Evolutionary conservation across 2,888 invertebrate genomes (phyloP), one percentile per base, ranked within the genome.

Genomic region (Watsonalla cultraria): DNA sequence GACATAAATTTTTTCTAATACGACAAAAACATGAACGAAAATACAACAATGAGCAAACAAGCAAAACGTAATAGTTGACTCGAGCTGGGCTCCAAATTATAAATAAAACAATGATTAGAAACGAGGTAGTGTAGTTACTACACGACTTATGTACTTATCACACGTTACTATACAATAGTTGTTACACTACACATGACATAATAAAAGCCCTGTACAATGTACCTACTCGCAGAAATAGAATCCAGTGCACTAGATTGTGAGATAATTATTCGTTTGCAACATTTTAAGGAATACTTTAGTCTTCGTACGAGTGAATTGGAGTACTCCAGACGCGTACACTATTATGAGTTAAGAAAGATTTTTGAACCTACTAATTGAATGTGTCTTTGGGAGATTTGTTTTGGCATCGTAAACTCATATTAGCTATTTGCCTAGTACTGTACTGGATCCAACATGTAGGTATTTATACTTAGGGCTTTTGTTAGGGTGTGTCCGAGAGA

Each of bases 81-180:
- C 24, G 24, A 90, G 89, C 88, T 87, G 83, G 64, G 90, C 90
- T 87, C 89, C 71, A 66, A 71, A 75, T 68, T 71, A 63, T 65
- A 77, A 80, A 78, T 70, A 69, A 42, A 42, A 8, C 42, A 69
- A 72, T 65, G 67, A 76, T 72, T 76, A 79, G 74, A 82, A 78
- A 82, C 84, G 87, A 90, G 88, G 86, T 87, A 86, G 86, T 87
- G 86, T 86, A 88, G 86, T 86, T 84, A 75, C 89, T 88, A 90
- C 89, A 89, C 87, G 75, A 79, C 66, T 72, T 72, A 80, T 74
- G 76, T 86, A 24, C 24, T 24, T 24, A 87, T 86, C 86, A 88
- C 87, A 85, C 84, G 72, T 71, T 74, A 60, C 66, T 74, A 65
- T 58, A 61, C 70, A 64, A 64, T 65, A 62, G 54, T 69, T 69